Percentiles rank a stretch among this genome's conserved stretches.
phyloP scores from a whole-genome alignment of 2,888 invertebrate species.

The Heteromurus nitidus region DNA sequence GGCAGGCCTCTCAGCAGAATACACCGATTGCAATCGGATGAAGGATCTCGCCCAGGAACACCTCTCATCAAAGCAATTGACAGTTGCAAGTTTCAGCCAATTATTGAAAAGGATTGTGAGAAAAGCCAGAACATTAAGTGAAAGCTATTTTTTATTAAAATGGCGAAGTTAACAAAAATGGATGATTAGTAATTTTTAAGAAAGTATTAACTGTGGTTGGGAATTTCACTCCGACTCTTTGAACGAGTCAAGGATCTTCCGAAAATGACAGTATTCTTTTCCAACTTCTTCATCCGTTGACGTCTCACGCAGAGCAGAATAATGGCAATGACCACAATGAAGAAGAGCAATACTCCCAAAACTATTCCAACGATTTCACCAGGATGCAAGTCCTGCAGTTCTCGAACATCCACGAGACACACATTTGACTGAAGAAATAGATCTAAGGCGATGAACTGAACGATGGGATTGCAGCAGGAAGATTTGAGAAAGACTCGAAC shows the following conservation, averaged over 20 bases:
- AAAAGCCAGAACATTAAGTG: neutral
- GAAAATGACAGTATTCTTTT: conserved; percentile 57
- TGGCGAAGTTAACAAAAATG: conserved; percentile 5
- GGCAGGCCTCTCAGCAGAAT: neutral
- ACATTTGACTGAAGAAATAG: conserved; percentile 42
- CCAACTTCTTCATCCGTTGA: conserved; percentile 57
- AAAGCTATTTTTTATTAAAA: neutral
- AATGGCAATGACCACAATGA: conserved; percentile 69
- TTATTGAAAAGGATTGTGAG: neutral
- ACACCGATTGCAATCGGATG: neutral
- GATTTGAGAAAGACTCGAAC: conserved; percentile 69
- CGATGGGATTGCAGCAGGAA: conserved; percentile 71
- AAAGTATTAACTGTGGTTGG: conserved; percentile 16
- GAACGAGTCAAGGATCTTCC: conserved; percentile 57
- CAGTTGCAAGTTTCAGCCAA: neutral
- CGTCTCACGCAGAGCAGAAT: conserved; percentile 61
- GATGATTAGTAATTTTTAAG: neutral
- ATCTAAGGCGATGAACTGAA: conserved; percentile 69
- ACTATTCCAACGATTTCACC: conserved; percentile 73
- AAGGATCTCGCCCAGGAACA: neutral
- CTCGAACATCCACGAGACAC: conserved; percentile 72
- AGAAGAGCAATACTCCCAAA: conserved; percentile 63
- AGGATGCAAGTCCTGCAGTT: conserved; percentile 72
- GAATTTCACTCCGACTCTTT: conserved; percentile 44
- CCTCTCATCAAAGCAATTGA: conserved; percentile 7